Conservation (phyloP, 2,888 invertebrate genomes). For the Bedellia somnulentella region DNA sequence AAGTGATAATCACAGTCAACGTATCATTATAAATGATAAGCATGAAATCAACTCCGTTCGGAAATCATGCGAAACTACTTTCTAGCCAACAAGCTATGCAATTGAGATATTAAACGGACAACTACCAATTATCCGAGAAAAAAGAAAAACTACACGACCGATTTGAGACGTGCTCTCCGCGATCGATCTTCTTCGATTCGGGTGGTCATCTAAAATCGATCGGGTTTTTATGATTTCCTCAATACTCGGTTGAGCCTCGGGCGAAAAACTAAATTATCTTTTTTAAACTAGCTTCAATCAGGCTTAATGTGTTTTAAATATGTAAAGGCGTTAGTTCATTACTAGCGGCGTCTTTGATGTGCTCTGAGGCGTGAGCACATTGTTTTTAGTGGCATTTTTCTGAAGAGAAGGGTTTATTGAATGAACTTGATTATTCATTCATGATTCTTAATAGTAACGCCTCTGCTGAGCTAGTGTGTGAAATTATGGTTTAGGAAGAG, state of each 20-base stretch:
- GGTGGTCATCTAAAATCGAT: constrained; percentile 4
- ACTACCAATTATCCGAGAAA: constrained; percentile 3
- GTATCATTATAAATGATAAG: constrained; percentile 2
- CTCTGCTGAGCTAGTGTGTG: too few relatives aligned
- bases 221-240: constrained; percentile 9
- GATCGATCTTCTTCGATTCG: constrained; percentile 5
- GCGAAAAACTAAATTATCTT: constrained; percentile 8
- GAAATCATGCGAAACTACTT: constrained; percentile 3
- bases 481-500: too few relatives aligned
- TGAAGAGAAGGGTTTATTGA: too few relatives aligned
- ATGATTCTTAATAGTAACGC: too few relatives aligned
- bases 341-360: constrained; percentile 24
- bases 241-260: constrained; percentile 6
- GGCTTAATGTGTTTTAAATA: constrained; percentile 33
- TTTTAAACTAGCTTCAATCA: constrained; percentile 24
- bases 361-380: constrained; percentile 4
- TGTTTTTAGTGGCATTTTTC: constrained; percentile 10
- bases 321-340: constrained; percentile 19
- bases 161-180: constrained; percentile 4
- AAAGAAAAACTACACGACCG: neutral
- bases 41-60: constrained; percentile 1
- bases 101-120: constrained; percentile 8
- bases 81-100: constrained; percentile 2
- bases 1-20: constrained; percentile 2
- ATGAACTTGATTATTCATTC: too few relatives aligned